Evolutionary conservation across 2,888 invertebrate species (phyloP).

Genomic region (Galeopsomyia nigrocyanea): DNA sequence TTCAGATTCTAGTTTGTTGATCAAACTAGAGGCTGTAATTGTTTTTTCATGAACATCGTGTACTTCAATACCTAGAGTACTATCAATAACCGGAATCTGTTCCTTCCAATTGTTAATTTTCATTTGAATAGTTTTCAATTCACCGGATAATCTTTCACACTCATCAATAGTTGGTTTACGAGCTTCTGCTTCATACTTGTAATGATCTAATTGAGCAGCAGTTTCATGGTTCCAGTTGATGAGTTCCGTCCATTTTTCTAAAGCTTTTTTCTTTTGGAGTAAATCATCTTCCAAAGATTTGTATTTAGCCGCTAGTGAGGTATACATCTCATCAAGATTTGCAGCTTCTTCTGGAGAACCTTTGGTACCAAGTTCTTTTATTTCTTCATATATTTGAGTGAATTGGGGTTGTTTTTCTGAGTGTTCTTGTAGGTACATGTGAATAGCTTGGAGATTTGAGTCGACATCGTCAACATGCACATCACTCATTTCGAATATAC

Average conservation of each 20-base stretch:
- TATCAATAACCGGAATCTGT: conserved; percentile 78
- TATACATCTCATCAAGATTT: conserved; percentile 81
- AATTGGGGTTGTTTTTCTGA: conserved; percentile 86
- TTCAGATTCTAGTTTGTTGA: conserved; percentile 81
- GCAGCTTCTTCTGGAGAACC: conserved; percentile 83
- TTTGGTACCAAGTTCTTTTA: conserved; percentile 80
- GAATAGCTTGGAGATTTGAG: conserved; percentile 81
- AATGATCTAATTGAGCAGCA: conserved; percentile 82
- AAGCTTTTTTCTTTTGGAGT: conserved; percentile 78
- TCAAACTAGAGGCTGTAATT: conserved; percentile 79
- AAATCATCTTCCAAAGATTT: conserved; percentile 82
- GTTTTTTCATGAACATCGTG: conserved; percentile 81
- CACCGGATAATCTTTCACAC: conserved; percentile 77
- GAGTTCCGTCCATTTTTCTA: conserved; percentile 88
- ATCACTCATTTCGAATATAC: conserved; percentile 83
- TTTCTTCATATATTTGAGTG: conserved; percentile 84
- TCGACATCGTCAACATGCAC: conserved; percentile 87
- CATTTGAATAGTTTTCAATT: conserved; percentile 78
- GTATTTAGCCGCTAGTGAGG: conserved; percentile 82
- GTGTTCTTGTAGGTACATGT: conserved; percentile 86
- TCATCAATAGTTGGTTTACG: conserved; percentile 80
- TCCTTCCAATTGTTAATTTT: conserved; percentile 81
- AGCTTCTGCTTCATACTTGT: conserved; percentile 84
- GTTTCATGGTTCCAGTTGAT: conserved; percentile 86
- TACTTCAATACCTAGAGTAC: conserved; percentile 77